These are phyloP conservation scores for Penaeus chinensis DNA, from an alignment of 1,140 invertebrate species.

Conservation along the genomic window DNA sequence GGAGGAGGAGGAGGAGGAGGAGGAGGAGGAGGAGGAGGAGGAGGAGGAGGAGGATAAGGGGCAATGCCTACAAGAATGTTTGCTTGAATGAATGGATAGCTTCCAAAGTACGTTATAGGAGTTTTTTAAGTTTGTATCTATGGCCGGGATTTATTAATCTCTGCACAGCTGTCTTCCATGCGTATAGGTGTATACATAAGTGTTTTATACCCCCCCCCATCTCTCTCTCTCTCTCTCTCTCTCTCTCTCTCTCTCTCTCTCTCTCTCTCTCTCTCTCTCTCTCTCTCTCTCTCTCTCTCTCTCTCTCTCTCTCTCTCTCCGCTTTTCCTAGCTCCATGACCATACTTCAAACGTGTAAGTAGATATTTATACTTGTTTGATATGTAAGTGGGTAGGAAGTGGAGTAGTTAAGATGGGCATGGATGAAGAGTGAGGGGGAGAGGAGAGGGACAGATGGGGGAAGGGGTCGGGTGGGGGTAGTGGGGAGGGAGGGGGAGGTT, in stretches of 20 bases:
- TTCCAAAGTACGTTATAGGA: no score
- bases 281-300: slow-evolving; percentile 8
- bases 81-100: no score
- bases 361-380: neutral
- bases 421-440: neutral
- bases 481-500: neutral
- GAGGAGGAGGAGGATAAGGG: no score
- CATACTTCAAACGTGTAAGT: neutral
- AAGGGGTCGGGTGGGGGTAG: neutral
- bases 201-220: no score
- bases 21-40: no score
- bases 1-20: no score
- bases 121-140: no score
- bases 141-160: no score
- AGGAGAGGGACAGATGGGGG: neutral
- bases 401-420: neutral
- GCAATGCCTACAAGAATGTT: no score
- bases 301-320: slow-evolving; percentile 1
- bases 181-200: no score
- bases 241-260: slow-evolving; percentile 30
- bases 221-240: slow-evolving; percentile 3
- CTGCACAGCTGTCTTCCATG: no score
- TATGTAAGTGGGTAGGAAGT: neutral
- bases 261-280: slow-evolving; percentile 32
- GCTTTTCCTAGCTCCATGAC: neutral